Evolutionary conservation across 1,140 invertebrate species (phyloP), one percentile per base, ranked within the genome.

Genomic region (Adoxophyes honmai): DNA sequence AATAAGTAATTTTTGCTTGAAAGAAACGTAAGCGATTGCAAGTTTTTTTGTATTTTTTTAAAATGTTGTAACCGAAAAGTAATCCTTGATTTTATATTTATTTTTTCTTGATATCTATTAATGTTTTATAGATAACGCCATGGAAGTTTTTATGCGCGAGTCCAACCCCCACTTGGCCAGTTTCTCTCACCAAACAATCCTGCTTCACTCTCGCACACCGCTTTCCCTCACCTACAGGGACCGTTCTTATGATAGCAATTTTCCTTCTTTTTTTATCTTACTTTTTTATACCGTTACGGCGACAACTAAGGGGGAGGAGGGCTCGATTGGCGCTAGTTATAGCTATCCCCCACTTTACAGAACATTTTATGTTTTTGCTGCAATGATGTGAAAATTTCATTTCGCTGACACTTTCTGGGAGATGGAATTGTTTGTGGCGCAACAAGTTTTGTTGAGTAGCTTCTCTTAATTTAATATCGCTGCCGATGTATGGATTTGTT

Each of bases 191-290:
- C 21, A 28, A 28, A 28, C 10, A n/a, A 33, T 21, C 51, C 16
- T 64, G 33, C 14, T 9, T 38, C 15, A 11, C 11, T 64, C 6
- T 51, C 36, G 57, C 66, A 75, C 62, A 68, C 28, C 9, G 60
- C 62, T 34, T 64, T 68, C 71, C 9, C 57, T 56, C 64, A 75
- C 73, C 71, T 74, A 62, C 57, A 60, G 59, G 64, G 61, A 60
- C 55, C 59, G 60, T 66, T 52, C 64, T 71, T 71, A 79, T 81
- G 80, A 79, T 81, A 81, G 78, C 75, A 80, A 82, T 79, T 80
- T 81, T 75, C 73, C 57, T 60, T 63, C 64, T 59, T 70, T 75
- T 77, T 75, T 77, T 80, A 75, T 75, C 68, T 68, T 57, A 48
- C 36, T 60, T 72, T 81, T 71, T 79, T 67, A 66, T 72, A 65